Conservation (phyloP, 2,797 vertebrate genomes). For the Channallabes apus region DNA sequence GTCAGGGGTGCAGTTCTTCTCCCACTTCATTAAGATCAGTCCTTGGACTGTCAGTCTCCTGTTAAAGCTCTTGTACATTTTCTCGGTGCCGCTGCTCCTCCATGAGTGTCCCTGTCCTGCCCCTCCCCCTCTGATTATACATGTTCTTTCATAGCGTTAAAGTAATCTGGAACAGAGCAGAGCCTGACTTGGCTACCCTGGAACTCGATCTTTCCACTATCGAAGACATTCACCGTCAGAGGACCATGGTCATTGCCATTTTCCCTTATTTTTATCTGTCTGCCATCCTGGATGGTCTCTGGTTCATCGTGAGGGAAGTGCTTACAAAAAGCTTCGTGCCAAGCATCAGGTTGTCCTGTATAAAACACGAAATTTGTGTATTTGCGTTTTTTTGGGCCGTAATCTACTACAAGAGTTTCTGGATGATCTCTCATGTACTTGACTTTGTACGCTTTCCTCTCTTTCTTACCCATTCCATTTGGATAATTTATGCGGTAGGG, state of each 20-base stretch:
- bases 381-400: not conserved
- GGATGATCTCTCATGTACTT: not conserved
- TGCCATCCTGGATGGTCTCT: no score
- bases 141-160: not conserved
- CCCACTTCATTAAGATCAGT: no score
- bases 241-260: rapidly evolving
- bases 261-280: not conserved
- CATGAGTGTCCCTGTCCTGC: not conserved
- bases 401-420: not conserved
- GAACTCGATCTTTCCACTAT: not conserved
- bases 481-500: not conserved
- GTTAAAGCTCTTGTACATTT: not conserved
- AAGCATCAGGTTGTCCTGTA: not conserved
- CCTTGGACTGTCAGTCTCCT: not conserved
- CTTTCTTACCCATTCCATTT: not conserved
- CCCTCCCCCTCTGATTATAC: not conserved
- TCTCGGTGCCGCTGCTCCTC: not conserved
- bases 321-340: not conserved
- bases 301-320: no score
- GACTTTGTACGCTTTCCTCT: not conserved
- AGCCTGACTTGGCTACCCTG: not conserved
- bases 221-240: not conserved
- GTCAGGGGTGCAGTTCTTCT: no score
- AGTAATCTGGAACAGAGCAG: not conserved
- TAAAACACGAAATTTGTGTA: not conserved